Percentiles rank a stretch among this genome's conserved stretches.
These are phyloP conservation scores for Poecilia wingei DNA, from an alignment of 2,797 vertebrate species.

Conservation along the genomic window DNA sequence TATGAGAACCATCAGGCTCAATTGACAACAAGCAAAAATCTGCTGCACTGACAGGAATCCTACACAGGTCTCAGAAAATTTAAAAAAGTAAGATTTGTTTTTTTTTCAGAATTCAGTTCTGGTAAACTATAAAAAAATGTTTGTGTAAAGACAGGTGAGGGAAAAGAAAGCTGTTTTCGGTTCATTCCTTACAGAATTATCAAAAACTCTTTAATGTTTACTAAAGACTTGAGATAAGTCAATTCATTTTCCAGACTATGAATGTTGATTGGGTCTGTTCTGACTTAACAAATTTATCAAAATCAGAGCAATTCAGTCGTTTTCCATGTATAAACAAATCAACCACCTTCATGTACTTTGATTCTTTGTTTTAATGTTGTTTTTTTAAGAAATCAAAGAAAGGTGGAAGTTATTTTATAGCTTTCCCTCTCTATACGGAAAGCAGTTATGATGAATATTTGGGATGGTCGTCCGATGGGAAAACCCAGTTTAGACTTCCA, in stretches of 20 bases:
- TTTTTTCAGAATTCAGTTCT: too few species aligned
- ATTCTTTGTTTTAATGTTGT: background rate
- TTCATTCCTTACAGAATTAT: background rate
- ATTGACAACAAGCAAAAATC: background rate
- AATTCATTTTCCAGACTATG: background rate
- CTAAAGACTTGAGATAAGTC: background rate
- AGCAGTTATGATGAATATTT: too few species aligned
- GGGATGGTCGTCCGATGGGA: too few species aligned
- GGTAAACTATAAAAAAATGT: too few species aligned
- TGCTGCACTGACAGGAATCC: background rate
- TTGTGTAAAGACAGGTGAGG: too few species aligned
- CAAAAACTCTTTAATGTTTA: background rate
- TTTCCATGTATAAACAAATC: background rate
- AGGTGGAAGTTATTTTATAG: background rate
- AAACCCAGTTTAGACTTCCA: too few species aligned
- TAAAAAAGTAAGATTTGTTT: too few species aligned
- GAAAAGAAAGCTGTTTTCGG: too few species aligned
- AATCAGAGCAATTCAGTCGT: background rate
- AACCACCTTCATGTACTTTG: background rate
- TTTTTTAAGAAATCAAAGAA: background rate
- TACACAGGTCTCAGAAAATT: background rate
- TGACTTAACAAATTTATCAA: background rate
- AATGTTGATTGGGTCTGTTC: background rate
- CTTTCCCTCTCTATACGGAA: too few species aligned
- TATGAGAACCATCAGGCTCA: background rate